Conservation (phyloP, 92 coral and sea anemone species). For the Heliopora coerulea region DNA sequence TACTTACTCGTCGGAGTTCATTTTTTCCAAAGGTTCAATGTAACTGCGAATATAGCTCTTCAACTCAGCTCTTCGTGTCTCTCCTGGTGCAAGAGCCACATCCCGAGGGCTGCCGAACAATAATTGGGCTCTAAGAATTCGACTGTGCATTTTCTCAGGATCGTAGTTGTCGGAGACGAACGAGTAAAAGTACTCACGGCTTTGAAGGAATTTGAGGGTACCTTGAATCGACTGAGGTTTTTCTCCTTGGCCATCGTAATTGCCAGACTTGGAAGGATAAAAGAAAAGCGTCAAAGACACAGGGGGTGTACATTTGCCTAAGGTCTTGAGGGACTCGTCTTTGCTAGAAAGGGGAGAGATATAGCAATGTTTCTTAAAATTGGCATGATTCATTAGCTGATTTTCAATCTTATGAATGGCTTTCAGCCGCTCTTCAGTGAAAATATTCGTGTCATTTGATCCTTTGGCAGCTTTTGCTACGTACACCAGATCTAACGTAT, state of each 20-base stretch:
- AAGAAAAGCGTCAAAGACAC: constrained; percentile 77
- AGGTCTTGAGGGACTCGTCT: constrained; percentile 43
- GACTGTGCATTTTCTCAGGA: constrained; percentile 52
- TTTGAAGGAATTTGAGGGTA: constrained; percentile 63
- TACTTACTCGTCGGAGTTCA: constrained; percentile 75
- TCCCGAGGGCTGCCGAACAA: constrained; percentile 80
- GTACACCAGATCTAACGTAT: constrained; percentile 73
- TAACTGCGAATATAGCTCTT: constrained; percentile 53
- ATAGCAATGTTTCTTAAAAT: constrained; percentile 73
- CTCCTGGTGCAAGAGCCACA: constrained; percentile 37
- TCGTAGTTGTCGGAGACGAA: constrained; percentile 79
- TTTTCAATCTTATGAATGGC: constrained; percentile 73
- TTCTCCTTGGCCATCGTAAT: constrained; percentile 40
- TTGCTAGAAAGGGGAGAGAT: background rate
- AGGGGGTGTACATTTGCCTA: constrained; percentile 77
- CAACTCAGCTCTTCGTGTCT: constrained; percentile 36
- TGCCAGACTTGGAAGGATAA: constrained; percentile 58
- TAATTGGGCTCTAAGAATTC: constrained; percentile 79
- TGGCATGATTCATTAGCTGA: constrained; percentile 59
- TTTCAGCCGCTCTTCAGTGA: constrained; percentile 71
- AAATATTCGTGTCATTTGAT: constrained; percentile 64
- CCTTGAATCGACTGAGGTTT: constrained; percentile 54
- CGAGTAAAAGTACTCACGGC: constrained; percentile 69
- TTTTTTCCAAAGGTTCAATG: constrained; percentile 47
- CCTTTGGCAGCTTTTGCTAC: constrained; percentile 79